Conservation (phyloP, 2,797 vertebrate species). For the Glossophaga mutica region DNA sequence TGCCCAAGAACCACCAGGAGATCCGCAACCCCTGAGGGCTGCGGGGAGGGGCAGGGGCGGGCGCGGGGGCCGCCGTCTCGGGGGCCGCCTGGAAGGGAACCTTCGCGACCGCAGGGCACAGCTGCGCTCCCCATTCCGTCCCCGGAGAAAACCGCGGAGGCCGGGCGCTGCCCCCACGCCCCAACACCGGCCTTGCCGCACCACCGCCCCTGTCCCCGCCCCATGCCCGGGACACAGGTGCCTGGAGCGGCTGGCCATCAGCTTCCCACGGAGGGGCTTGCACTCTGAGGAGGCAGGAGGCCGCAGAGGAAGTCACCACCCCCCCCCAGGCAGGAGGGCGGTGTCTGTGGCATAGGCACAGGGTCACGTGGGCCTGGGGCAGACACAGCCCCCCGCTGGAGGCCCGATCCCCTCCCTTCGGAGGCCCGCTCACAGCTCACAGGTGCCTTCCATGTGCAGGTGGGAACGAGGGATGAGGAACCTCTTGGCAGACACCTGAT, state of each 20-base stretch:
- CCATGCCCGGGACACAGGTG: not conserved
- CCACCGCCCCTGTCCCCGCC: not conserved
- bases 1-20: not conserved
- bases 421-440: not conserved
- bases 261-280: not conserved
- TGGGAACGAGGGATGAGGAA: not conserved
- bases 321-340: not conserved
- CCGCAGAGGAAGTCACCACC: not conserved
- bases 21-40: not conserved
- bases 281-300: not conserved
- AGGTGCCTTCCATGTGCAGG: not conserved
- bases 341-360: not conserved
- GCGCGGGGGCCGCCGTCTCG: not conserved
- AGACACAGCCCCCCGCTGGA: not conserved
- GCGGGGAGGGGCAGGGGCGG: fast-evolving
- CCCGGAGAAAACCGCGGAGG: not conserved
- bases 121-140: not conserved
- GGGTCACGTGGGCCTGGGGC: too few relatives aligned
- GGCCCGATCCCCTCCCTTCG: not conserved
- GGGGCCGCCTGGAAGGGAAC: not conserved
- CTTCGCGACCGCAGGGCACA: not conserved
- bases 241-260: not conserved
- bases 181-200: not conserved
- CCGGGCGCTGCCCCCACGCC: not conserved
- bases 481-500: too few relatives aligned